phyloP scores from a whole-genome alignment of 2,113 vertebrate species.

The Daubentonia madagascariensis region DNA sequence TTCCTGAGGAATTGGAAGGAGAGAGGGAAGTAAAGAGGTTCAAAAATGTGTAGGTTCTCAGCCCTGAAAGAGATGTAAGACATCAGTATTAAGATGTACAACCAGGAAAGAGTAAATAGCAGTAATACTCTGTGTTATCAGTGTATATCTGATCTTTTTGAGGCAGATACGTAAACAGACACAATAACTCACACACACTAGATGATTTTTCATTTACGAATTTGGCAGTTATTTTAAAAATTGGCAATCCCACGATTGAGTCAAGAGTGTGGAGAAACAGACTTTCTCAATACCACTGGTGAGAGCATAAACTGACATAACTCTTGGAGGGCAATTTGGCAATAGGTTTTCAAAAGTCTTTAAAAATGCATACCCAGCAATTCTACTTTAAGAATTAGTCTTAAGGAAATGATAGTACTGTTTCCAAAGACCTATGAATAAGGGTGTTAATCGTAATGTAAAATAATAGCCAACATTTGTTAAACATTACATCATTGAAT shows the following conservation, averaged over 20 bases:
- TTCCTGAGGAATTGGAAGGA: background rate
- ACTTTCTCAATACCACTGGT: background rate
- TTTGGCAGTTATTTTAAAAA: constrained; percentile 14
- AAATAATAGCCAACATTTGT: background rate
- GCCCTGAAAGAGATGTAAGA: constrained; percentile 10
- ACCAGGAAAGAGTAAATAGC: background rate
- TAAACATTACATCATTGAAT: background rate
- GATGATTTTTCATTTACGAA: constrained; percentile 3
- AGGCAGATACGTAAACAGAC: background rate
- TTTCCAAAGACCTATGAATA: constrained; percentile 13
- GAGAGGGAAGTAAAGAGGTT: background rate
- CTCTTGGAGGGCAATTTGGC: background rate
- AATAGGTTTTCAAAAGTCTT: constrained; percentile 4
- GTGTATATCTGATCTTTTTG: background rate
- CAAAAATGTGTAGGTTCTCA: background rate
- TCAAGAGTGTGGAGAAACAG: background rate
- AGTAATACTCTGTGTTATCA: background rate
- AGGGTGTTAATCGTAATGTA: background rate
- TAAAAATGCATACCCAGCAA: background rate
- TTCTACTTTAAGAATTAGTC: background rate
- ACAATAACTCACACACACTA: background rate
- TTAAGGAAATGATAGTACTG: constrained; percentile 22
- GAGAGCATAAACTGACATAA: background rate
- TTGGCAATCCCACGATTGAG: background rate
- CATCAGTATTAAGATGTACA: background rate